These are phyloP conservation scores for Cosmia pyralina DNA, from an alignment of 2,888 invertebrate genomes.

Conservation along the genomic window DNA sequence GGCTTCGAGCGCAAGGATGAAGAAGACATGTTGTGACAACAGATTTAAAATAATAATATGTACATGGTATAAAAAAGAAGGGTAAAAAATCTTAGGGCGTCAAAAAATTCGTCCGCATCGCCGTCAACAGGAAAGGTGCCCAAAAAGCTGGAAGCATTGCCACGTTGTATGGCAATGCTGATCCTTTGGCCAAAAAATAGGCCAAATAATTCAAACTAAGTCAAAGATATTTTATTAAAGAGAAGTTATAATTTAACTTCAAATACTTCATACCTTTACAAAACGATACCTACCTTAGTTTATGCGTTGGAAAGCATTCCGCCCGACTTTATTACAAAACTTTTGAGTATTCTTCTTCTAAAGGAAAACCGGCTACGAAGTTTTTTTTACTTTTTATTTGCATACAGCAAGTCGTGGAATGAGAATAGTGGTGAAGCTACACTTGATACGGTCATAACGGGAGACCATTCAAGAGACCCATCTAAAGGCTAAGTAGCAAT, in stretches of 20 bases:
- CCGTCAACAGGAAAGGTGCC: too few species aligned
- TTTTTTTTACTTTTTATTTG: constrained; percentile 18
- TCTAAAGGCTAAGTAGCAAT: too few species aligned
- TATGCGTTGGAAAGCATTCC: constrained; percentile 20
- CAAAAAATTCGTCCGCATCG: too few species aligned
- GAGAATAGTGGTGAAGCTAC: neutral
- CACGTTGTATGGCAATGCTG: too few species aligned
- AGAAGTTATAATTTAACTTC: constrained; percentile 25
- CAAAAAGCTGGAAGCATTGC: too few species aligned
- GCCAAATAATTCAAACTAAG: too few species aligned
- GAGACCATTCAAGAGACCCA: neutral
- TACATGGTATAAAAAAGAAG: too few species aligned
- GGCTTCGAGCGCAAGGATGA: too few species aligned
- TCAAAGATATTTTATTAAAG: constrained; percentile 1
- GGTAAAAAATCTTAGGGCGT: too few species aligned
- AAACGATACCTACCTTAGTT: constrained; percentile 20
- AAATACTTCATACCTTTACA: constrained; percentile 24
- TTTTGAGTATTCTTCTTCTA: constrained; percentile 32
- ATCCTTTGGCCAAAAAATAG: too few species aligned
- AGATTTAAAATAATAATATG: too few species aligned
- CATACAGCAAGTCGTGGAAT: neutral
- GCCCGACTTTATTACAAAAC: constrained; percentile 35
- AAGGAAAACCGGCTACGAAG: constrained; percentile 2
- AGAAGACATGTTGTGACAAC: too few species aligned
- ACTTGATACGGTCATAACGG: neutral